These are phyloP conservation scores for Sphaerophoria rueppellii DNA, from an alignment of 2,888 invertebrate genomes.

Conservation along the genomic window DNA sequence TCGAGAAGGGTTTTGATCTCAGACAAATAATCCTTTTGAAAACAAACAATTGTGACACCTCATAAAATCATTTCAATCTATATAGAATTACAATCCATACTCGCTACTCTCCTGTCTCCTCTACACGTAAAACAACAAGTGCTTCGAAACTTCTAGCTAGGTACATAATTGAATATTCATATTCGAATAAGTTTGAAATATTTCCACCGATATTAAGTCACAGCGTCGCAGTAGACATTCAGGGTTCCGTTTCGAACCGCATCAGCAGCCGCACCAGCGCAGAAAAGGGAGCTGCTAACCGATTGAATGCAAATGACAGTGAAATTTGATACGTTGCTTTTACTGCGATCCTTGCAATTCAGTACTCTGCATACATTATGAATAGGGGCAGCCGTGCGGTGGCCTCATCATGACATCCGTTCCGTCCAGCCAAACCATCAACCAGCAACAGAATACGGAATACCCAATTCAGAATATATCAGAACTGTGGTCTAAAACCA, in stretches of 20 bases:
- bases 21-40: too few relatives aligned
- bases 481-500: slow-evolving; percentile 65
- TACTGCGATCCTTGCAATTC: slow-evolving; percentile 53
- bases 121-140: too few relatives aligned
- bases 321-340: slow-evolving; percentile 62
- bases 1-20: too few relatives aligned
- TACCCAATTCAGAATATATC: slow-evolving; percentile 27
- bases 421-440: slow-evolving; percentile 1
- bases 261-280: not conserved
- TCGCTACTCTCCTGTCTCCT: not conserved
- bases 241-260: slow-evolving; percentile 5
- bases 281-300: slow-evolving; percentile 52
- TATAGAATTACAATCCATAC: slow-evolving; percentile 10
- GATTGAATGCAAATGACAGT: slow-evolving; percentile 68
- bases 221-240: slow-evolving; percentile 22
- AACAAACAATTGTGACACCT: slow-evolving; percentile 1
- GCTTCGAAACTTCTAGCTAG: slow-evolving; percentile 18
- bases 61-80: slow-evolving; percentile 19
- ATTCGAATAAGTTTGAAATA: not conserved
- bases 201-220: slow-evolving; percentile 20
- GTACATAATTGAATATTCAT: slow-evolving; percentile 63
- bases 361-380: slow-evolving; percentile 6
- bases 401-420: slow-evolving; percentile 42
- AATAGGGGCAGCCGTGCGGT: slow-evolving; percentile 29
- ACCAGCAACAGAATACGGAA: not conserved